Evolutionary conservation across 2,888 invertebrate species (phyloP), one percentile per base, ranked within the genome.

Genomic region (Brenthis ino): DNA sequence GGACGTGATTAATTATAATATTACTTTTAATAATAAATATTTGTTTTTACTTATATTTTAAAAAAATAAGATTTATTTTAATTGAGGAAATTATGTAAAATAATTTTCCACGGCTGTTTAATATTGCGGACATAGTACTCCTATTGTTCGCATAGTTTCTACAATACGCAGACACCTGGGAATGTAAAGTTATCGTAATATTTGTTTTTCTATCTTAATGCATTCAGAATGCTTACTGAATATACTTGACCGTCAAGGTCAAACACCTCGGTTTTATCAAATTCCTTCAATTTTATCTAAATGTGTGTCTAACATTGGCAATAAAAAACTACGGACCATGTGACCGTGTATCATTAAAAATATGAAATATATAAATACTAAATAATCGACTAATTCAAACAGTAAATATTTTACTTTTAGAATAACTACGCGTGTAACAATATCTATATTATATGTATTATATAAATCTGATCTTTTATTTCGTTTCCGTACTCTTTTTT

Each of bases 161-260:
- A 37, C 63, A 53, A 33, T 43, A 20, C 58, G 58, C 54, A 57
- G 60, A 57, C 67, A 67, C 67, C 67, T 67, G 67, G 67, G 67
- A 67, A 67, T 67, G 61, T 56, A 37, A 28, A 63, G 54, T 67
- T 67, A 67, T 67, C 67, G 61, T 63, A 63, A 56, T 56, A 67
- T 67, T 61, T 63, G 61, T 67, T 67, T 67, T 63, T 33, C 48
- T 67, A 61, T 56, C 61, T 56, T 51, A 56, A 63, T 67, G 55
- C 43, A 67, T 61, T 67, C 55, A 56, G 50, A 61, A 61, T 33
- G 61, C 37, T 61, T 51, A 48, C 56, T 37, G 51, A 51, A 51
- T 67, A 56, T 61, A 33, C 20, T 47, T 37, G 24, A 37, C 48
- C 48, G 53, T 56, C 61, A 67, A 67, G 67, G 67, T 55, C 48